Evolutionary conservation across 2,113 vertebrate species (phyloP), one percentile per base, ranked within the genome.

Genomic region (Cynocephalus volans): DNA sequence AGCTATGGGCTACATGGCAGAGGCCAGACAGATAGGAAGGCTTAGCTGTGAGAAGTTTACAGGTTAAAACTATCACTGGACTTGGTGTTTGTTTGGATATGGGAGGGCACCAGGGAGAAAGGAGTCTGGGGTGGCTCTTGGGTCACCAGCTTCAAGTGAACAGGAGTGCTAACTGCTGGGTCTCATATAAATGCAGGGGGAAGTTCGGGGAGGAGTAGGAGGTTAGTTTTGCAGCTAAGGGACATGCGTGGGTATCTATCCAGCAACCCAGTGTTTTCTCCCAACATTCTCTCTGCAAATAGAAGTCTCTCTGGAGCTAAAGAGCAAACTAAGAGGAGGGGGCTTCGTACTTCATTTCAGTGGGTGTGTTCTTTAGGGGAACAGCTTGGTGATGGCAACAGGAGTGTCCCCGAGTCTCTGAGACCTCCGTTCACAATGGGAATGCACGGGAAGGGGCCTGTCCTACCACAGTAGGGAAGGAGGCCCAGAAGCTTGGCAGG

Each of bases 231-330:
- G 24, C 23, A 15, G 10, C 80, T 50, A 60, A 88, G 64, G 56
- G 56, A 75, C 23, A n/a, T 3, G 58, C 5, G 0, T 12, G 2
- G 36, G 41, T 62, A 0, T 56, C 0, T 33, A 36, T 11, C 56
- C 17, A 50, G 65, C 6, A 33, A 52, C 69, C 45, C 6, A 3
- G 23, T 3, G 12, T 11, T 12, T 41, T 23, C 31, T 58, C 26
- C 36, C 33, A 23, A 24, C 58, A 5, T n/a, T 14, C 28, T 72
- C 45, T n/a, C n/a, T 56, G 76, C 50, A 58, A 9, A 52, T 3
- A 33, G 64, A 67, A 11, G 45, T 67, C 23, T 62, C 87, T 28
- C 4, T 26, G 64, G 23, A 31, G 31, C 58, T 17, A 24, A 36
- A 69, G 52, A 65, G 36, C 26, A 11, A 41, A 41, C 41, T 41